Percentiles rank a stretch among this genome's conserved stretches.
These are phyloP conservation scores for Oryzias sinensis DNA, from an alignment of 2,797 vertebrate species.

Conservation along the genomic window DNA sequence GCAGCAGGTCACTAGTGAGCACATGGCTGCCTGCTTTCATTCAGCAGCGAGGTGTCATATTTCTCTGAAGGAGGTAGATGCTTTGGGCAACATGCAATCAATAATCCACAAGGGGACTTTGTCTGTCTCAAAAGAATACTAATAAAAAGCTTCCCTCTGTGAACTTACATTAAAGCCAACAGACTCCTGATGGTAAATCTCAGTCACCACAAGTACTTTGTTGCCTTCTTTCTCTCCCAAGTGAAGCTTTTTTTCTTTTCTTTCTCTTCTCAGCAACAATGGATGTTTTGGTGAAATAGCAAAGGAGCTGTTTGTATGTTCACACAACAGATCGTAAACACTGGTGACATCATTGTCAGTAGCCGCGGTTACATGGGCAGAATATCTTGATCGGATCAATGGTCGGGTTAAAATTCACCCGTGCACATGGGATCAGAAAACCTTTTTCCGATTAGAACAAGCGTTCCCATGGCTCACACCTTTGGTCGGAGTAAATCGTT, in stretches of 20 bases:
- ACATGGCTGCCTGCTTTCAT: slow-evolving; percentile 14
- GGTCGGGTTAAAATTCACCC: no score
- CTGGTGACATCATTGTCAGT: slow-evolving; percentile 28
- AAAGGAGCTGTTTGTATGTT: neutral
- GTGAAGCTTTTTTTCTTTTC: no score
- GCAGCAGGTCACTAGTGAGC: slow-evolving; percentile 9
- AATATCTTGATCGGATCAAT: no score
- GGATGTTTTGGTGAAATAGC: slow-evolving; percentile 1
- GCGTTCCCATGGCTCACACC: no score
- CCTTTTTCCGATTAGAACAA: no score
- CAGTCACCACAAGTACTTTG: neutral
- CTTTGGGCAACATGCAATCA: slow-evolving; percentile 35
- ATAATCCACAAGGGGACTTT: slow-evolving; percentile 63
- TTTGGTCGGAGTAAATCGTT: no score
- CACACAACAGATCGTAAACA: slow-evolving; percentile 1
- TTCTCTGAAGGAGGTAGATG: slow-evolving; percentile 39
- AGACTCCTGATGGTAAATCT: neutral
- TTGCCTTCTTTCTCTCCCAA: no score
- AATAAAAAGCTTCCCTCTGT: slow-evolving; percentile 11
- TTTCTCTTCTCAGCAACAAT: slow-evolving; percentile 2
- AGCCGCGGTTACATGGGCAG: no score
- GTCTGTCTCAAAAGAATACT: slow-evolving; percentile 40
- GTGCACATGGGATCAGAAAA: no score
- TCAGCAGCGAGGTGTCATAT: slow-evolving; percentile 36
- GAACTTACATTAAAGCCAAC: neutral